Evolutionary conservation across 2,113 vertebrate species (phyloP), one percentile per base, ranked within the genome.

Genomic region (Sceloporus tristichus): DNA sequence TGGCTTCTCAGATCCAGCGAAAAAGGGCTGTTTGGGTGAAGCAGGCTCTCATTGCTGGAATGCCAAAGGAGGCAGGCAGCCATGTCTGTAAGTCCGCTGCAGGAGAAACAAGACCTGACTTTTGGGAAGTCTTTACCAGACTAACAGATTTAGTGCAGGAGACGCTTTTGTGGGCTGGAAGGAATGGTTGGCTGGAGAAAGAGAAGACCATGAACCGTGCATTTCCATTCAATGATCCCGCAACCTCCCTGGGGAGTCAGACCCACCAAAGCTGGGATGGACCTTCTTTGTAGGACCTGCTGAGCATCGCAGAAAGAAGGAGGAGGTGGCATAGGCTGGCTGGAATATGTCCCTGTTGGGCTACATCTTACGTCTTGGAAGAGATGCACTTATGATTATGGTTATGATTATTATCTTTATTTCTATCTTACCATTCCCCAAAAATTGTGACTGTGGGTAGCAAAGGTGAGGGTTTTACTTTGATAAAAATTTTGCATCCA

Each of bases 161-260:
- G 79, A 91, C 42, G 40, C 65, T 79, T 80, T 92, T 59, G 89
- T 90, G 89, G 94, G 92, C 25, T 66, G 59, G 68, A 9, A 14
- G 68, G 25, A 73, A 48, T 48, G 48, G 48, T 48, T 48, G 48
- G 48, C 48, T 48, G 48, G 48, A 48, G 48, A 48, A 48, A 48
- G 48, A 48, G 48, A 48, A 48, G 92, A 87, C 25, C 27, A 29
- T 66, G 27, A 23, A 1, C 68, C n/a, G 85, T 86, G 90, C 92
- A 48, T 48, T 92, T 90, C 77, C 62, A 6, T 18, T 19, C 19
- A 21, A 66, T 4, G 5, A 4, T 66, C 65, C 65, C 21, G 65
- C 65, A 19, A 18, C 6, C 18, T 86, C 92, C 88, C 16, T 66
- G 14, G 65, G 5, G 62, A 65, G 19, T 21, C 19, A 21, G 19